Conservation (phyloP, 1,140 invertebrate species). For the Cataglyphis hispanica region DNA sequence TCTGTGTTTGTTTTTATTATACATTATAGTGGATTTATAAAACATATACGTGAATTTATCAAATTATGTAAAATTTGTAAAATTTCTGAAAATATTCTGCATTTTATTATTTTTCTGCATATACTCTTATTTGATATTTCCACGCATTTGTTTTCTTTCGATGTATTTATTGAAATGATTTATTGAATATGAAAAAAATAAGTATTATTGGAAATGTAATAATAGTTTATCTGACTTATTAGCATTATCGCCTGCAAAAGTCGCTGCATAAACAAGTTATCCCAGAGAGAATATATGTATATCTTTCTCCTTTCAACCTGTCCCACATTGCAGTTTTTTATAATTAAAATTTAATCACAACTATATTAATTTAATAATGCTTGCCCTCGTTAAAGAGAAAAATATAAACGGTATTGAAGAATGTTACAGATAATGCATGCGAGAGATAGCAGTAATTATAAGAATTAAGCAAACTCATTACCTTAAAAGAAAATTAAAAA, state of each 20-base stretch:
- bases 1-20: not conserved
- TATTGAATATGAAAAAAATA: slow-evolving; percentile 19
- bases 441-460: not conserved
- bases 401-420: not conserved
- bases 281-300: not conserved
- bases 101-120: not conserved
- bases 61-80: not conserved
- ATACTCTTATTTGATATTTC: not conserved
- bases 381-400: not conserved
- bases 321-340: slow-evolving; percentile 11
- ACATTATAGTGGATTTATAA: not conserved
- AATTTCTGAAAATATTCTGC: not conserved
- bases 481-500: not conserved
- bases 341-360: slow-evolving; percentile 36
- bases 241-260: not conserved
- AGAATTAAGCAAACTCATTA: not conserved
- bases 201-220: not conserved
- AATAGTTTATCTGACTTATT: slow-evolving; percentile 36
- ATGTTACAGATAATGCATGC: slow-evolving; percentile 12
- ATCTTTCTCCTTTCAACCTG: slow-evolving; percentile 40
- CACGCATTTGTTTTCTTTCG: not conserved
- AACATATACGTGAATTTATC: not conserved
- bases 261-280: slow-evolving; percentile 15
- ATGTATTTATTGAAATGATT: too few relatives aligned
- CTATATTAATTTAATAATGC: slow-evolving; percentile 14